Evolutionary conservation across 2,797 vertebrate genomes (phyloP), one percentile per base, ranked within the genome.

Genomic region (Netta rufina): DNA sequence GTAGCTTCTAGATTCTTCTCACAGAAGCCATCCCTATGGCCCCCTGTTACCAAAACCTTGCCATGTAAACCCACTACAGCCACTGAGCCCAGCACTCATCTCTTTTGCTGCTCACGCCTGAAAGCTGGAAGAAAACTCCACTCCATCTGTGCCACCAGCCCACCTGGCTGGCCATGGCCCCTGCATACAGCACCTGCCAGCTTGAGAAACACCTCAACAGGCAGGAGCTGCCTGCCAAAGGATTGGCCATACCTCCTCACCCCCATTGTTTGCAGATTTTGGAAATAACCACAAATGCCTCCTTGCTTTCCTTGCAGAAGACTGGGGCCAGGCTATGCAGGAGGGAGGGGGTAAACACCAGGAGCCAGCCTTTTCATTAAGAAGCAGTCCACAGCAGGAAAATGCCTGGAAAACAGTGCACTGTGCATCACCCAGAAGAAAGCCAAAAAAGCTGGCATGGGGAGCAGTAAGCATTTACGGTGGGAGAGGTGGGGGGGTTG

Each of bases 401-500:
- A 74, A 41, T 0, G 0, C 16, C 21, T 49, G 74, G 38, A n/a
- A 77, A 84, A 61, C 4, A 19, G 22, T 3, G 15, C 6, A 3
- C 15, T 24, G 0, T 1, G 4, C 8, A 24, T 54, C 13, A 56
- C 8, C 18, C 5, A 2, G 30, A 39, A 36, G 27, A 39, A 25
- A 49, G 4, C 41, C 32, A 33, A n/a, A 41, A 39, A 21, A 47
- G 13, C 7, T 9, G 3, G 13, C 11, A 8, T 1, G 4, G 45
- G 65, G 39, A 69, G 32, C 3, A 0, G 66, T 3, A 32, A 33
- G 32, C 13, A 3, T 28, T n/a, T 53, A 25, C 0, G 0, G 5
- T 1, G 43, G 21, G 25, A 49, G 47, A 25, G 47, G 22, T 49
- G 47, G 28, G 22, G 39, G 30, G 25, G 32, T 28, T 53, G 57